Evolutionary conservation across 1,140 invertebrate genomes (phyloP).

Genomic region (Notospermus geniculatus): DNA sequence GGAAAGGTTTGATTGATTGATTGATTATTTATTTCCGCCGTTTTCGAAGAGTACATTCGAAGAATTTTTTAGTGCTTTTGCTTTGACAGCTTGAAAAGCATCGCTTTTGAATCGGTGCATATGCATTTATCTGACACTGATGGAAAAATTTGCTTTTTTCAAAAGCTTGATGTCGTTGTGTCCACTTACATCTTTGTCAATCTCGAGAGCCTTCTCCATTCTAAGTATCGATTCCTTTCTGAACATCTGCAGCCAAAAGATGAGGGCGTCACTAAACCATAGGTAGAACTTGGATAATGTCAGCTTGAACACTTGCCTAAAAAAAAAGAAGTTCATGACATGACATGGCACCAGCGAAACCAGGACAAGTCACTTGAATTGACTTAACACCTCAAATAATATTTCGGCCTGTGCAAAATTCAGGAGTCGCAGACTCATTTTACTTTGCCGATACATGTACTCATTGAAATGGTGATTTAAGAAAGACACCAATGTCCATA

Average conservation of each 20-base stretch:
- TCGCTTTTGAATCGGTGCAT: too few species aligned
- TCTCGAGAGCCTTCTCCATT: slow-evolving; percentile 83
- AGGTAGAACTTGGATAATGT: slow-evolving; percentile 70
- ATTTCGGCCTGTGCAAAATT: neutral
- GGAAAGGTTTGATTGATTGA: slow-evolving; percentile 5
- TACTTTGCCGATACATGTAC: slow-evolving; percentile 1
- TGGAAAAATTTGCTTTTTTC: neutral
- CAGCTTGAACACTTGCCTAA: slow-evolving; percentile 64
- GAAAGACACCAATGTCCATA: too few species aligned
- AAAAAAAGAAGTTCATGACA: slow-evolving; percentile 19
- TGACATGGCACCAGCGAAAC: neutral
- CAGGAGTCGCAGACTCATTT: neutral
- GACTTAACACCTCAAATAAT: neutral
- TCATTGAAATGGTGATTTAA: too few species aligned
- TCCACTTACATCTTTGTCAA: slow-evolving; percentile 66
- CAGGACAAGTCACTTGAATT: neutral
- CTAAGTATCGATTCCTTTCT: slow-evolving; percentile 79
- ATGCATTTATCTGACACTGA: too few species aligned
- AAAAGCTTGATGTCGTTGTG: neutral
- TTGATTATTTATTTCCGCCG: too few species aligned
- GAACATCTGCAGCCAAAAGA: slow-evolving; percentile 81
- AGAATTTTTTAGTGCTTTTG: too few species aligned
- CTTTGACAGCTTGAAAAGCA: too few species aligned
- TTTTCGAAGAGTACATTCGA: too few species aligned
- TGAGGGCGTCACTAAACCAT: slow-evolving; percentile 83